Percentiles rank a stretch among this genome's conserved stretches.
phyloP scores from a whole-genome alignment of 2,888 invertebrate genomes.

The Tenthredo amoena region DNA sequence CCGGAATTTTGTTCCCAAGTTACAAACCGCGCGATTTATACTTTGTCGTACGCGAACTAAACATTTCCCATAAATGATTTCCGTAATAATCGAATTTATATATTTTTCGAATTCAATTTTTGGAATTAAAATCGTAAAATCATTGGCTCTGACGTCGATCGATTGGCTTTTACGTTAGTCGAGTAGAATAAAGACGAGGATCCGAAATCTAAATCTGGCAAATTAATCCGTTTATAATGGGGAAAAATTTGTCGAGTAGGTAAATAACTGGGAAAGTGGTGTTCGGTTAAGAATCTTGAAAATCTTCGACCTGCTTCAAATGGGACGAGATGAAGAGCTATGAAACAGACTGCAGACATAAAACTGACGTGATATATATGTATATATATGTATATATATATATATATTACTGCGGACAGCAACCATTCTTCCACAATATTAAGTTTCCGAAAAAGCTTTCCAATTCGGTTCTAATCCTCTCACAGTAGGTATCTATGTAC shows the following conservation, averaged over 20 bases:
- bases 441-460: conserved; percentile 20
- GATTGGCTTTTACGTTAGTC: too few relatives aligned
- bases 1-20: too few relatives aligned
- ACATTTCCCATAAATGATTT: too few relatives aligned
- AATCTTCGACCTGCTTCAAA: background rate
- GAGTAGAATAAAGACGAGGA: too few relatives aligned
- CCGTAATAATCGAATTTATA: too few relatives aligned
- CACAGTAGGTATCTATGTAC: background rate
- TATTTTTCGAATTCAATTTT: too few relatives aligned
- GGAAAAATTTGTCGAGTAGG: background rate
- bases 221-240: background rate
- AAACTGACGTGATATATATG: background rate
- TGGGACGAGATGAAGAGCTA: background rate
- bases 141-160: too few relatives aligned
- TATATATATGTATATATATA: background rate
- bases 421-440: conserved; percentile 11
- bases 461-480: background rate
- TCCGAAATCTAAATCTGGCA: too few relatives aligned
- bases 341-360: background rate
- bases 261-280: background rate
- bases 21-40: too few relatives aligned
- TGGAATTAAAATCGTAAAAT: too few relatives aligned
- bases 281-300: background rate
- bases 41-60: too few relatives aligned
- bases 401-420: too few relatives aligned